Evolutionary conservation across 2,797 vertebrate species (phyloP).

Genomic region (Rhinophrynus dorsalis): DNA sequence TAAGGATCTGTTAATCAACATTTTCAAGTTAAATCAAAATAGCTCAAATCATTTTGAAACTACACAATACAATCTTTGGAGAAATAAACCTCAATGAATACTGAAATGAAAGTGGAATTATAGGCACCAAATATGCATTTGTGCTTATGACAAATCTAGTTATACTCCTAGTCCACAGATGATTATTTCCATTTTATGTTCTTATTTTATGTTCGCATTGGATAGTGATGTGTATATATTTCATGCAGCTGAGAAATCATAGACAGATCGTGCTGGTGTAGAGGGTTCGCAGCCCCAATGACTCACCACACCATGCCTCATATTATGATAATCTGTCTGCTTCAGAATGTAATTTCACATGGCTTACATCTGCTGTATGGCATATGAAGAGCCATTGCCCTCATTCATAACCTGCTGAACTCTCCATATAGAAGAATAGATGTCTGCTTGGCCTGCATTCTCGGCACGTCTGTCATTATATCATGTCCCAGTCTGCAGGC

Average conservation of each 20-base stretch:
- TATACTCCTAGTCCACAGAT: background rate
- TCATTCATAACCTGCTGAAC: constrained; percentile 26
- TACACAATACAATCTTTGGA: too few species aligned
- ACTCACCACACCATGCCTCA: constrained; percentile 11
- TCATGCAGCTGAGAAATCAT: background rate
- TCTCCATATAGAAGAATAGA: constrained; percentile 10
- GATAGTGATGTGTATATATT: background rate
- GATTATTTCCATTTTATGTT: background rate
- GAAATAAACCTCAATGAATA: too few species aligned
- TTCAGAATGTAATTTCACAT: constrained; percentile 17
- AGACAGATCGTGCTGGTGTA: background rate
- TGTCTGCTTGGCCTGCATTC: constrained; percentile 9
- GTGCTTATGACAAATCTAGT: background rate
- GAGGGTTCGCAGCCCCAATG: background rate
- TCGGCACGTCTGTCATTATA: constrained; percentile 6
- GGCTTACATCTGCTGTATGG: constrained; percentile 2
- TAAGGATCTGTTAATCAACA: too few species aligned
- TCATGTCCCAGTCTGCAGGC: background rate
- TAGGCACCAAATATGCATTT: background rate
- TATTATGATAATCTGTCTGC: constrained; percentile 18
- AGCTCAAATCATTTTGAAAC: too few species aligned
- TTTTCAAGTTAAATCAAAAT: too few species aligned
- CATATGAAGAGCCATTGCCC: background rate
- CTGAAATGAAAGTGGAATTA: background rate
- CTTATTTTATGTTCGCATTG: too few species aligned